A percentile compares a stretch with the other conserved stretches of the same genome.
Conservation (phyloP, 2,888 invertebrate genomes). For the Eupeodes luniger region DNA sequence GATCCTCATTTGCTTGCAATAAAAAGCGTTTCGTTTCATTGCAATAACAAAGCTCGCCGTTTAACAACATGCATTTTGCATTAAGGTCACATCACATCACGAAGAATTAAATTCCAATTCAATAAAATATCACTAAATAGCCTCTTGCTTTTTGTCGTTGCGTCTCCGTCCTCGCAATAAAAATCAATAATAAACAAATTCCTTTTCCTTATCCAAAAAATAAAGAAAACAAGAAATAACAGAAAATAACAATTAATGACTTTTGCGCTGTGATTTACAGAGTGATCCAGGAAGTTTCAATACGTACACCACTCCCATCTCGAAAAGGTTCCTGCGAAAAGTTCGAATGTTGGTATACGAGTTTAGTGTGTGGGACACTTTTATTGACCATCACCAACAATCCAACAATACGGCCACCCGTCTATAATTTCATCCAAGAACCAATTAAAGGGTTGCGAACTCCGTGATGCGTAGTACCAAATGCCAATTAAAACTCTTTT, state of each 20-base stretch:
- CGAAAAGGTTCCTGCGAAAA: not conserved
- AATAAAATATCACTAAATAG: slow-evolving; percentile 63
- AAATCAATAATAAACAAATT: slow-evolving; percentile 70
- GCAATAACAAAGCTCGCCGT: slow-evolving; percentile 46
- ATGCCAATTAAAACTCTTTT: slow-evolving; percentile 70
- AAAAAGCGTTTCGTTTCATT: slow-evolving; percentile 40
- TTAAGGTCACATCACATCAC: slow-evolving; percentile 59
- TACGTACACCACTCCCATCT: slow-evolving; percentile 27
- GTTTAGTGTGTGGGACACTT: slow-evolving; percentile 40
- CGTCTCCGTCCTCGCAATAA: slow-evolving; percentile 31
- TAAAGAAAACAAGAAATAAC: slow-evolving; percentile 1
- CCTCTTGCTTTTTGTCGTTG: not conserved
- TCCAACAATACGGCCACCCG: not conserved
- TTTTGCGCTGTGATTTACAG: slow-evolving; percentile 50
- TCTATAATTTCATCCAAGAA: slow-evolving; percentile 46
- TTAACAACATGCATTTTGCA: slow-evolving; percentile 64
- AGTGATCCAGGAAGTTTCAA: slow-evolving; percentile 53
- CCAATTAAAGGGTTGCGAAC: slow-evolving; percentile 66
- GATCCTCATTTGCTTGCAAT: slow-evolving; percentile 57
- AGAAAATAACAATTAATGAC: slow-evolving; percentile 52
- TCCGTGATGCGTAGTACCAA: slow-evolving; percentile 55
- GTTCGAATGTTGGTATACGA: not conserved
- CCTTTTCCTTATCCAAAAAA: not conserved
- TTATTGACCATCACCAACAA: slow-evolving; percentile 50
- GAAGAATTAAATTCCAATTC: slow-evolving; percentile 60